Conservation (phyloP, 1,140 invertebrate species). For the Euura saliciscinereae region DNA sequence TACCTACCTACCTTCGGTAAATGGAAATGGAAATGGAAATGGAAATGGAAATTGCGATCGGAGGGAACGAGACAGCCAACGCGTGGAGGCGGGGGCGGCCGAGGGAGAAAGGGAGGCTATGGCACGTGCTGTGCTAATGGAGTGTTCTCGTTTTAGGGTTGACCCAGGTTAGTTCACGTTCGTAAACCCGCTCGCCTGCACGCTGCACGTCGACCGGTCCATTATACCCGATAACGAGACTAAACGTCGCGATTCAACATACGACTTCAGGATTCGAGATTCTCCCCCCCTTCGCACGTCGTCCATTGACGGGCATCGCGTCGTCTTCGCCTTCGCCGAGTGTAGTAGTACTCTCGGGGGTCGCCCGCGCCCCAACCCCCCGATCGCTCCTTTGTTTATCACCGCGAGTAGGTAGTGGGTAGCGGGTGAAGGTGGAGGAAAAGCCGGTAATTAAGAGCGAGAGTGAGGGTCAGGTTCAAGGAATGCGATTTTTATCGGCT, state of each 20-base stretch:
- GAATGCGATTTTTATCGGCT: no score
- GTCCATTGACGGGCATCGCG: constrained; percentile 40
- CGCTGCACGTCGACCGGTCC: not conserved
- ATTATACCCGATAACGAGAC: no score
- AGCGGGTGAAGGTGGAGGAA: constrained; percentile 6
- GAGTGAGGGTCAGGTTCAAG: constrained; percentile 50
- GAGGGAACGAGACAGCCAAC: constrained; percentile 20
- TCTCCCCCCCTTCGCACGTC: constrained; percentile 29
- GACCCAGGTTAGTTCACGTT: constrained; percentile 38
- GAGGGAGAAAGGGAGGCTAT: constrained; percentile 38
- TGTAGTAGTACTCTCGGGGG: constrained; percentile 19
- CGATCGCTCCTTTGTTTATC: constrained; percentile 34
- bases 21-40: not conserved
- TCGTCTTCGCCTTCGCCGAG: not conserved
- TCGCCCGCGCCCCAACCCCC: constrained; percentile 19
- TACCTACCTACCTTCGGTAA: not conserved
- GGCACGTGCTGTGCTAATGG: constrained; percentile 33
- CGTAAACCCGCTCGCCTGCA: not conserved
- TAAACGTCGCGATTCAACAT: not conserved
- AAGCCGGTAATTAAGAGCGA: constrained; percentile 38
- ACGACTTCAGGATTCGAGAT: not conserved
- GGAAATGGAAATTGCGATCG: not conserved
- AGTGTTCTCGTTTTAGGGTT: constrained; percentile 34
- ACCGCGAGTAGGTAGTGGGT: constrained; percentile 18
- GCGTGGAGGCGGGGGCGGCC: constrained; percentile 20